phyloP scores from a whole-genome alignment of 2,113 vertebrate genomes.

The Vombatus ursinus region DNA sequence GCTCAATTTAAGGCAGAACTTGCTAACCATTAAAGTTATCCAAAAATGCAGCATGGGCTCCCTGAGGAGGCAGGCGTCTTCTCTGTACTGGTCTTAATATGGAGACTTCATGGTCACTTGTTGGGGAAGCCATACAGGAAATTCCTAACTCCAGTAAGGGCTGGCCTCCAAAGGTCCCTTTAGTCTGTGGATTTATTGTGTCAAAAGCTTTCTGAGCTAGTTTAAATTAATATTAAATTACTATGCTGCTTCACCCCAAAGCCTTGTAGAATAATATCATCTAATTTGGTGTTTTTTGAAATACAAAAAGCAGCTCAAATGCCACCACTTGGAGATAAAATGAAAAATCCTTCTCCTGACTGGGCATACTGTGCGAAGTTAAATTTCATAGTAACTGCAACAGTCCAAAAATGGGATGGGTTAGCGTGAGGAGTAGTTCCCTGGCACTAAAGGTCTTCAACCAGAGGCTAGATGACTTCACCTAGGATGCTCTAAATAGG shows the following conservation, averaged over 20 bases:
- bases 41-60: neutral
- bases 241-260: constrained; percentile 6
- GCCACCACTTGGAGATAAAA: too few species aligned
- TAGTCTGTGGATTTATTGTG: neutral
- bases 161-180: neutral
- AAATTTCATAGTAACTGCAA: neutral
- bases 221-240: constrained; percentile 13
- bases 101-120: neutral
- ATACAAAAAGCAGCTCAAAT: too few species aligned
- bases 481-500: neutral
- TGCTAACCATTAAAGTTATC: neutral
- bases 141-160: neutral
- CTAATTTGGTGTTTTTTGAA: too few species aligned
- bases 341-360: neutral
- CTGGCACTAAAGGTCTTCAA: too few species aligned
- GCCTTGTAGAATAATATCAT: neutral
- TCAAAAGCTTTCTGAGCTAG: constrained; percentile 6
- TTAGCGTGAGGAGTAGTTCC: neutral
- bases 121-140: neutral
- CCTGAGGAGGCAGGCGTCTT: neutral
- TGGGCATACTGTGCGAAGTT: neutral
- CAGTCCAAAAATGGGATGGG: neutral
- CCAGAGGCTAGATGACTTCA: neutral
- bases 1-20: neutral
- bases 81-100: neutral